Evolutionary conservation across 1,140 invertebrate species (phyloP).

Genomic region (Anastrepha ludens): DNA sequence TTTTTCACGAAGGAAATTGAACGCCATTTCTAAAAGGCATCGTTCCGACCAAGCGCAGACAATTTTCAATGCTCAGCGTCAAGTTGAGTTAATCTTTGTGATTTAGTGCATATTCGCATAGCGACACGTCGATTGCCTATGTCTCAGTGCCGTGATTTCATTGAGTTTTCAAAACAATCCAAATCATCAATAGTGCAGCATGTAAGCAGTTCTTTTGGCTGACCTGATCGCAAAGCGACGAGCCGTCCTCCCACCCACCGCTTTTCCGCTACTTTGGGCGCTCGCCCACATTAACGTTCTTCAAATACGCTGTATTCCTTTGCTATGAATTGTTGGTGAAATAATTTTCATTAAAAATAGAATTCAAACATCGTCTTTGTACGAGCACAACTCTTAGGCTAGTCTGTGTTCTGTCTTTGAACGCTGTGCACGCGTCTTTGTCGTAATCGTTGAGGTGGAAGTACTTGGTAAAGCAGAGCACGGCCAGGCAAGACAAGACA

Average conservation of each 20-base stretch:
- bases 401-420: slow-evolving; percentile 52
- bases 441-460: slow-evolving; percentile 29
- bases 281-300: slow-evolving; percentile 38
- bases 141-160: slow-evolving; percentile 20
- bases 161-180: not conserved
- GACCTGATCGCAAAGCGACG: slow-evolving; percentile 17
- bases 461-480: not conserved
- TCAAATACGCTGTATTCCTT: slow-evolving; percentile 33
- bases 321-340: slow-evolving; percentile 35
- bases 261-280: not conserved
- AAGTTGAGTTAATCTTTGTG: slow-evolving; percentile 22
- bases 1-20: slow-evolving; percentile 20
- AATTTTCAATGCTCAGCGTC: slow-evolving; percentile 33
- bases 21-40: slow-evolving; percentile 29
- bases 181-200: not conserved
- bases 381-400: slow-evolving; percentile 47
- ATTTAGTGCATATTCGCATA: slow-evolving; percentile 25
- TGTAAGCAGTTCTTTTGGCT: slow-evolving; percentile 44
- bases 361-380: slow-evolving; percentile 50
- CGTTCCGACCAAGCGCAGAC: slow-evolving; percentile 29
- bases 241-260: not conserved
- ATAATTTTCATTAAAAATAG: slow-evolving; percentile 46
- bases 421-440: slow-evolving; percentile 45
- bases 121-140: slow-evolving; percentile 25
- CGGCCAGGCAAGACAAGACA: not conserved